Conservation (phyloP, 2,888 invertebrate species). For the Agriopis marginaria region DNA sequence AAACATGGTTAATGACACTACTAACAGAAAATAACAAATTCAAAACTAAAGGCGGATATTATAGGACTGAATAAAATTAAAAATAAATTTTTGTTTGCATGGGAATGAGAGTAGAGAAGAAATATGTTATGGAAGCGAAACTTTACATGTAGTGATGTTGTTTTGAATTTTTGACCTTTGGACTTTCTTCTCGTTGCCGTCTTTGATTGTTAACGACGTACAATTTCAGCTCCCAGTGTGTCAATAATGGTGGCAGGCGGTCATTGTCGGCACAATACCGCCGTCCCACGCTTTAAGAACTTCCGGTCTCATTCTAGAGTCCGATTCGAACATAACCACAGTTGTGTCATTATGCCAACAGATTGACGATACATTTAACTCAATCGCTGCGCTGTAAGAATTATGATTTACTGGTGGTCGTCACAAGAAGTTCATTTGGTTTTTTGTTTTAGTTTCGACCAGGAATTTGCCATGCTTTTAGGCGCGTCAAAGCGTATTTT, state of each 20-base stretch:
- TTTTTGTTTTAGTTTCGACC: no score
- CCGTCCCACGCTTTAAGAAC: conserved; percentile 15
- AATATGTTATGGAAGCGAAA: no score
- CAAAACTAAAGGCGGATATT: no score
- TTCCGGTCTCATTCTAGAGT: conserved; percentile 26
- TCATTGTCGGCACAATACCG: conserved; percentile 21
- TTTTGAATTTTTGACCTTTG: neutral
- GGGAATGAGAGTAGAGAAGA: no score
- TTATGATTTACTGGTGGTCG: neutral
- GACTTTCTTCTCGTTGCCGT: neutral
- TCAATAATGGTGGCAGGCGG: conserved; percentile 15
- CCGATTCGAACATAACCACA: conserved; percentile 5
- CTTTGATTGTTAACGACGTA: conserved; percentile 1
- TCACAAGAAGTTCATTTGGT: neutral
- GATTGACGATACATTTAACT: conserved; percentile 22
- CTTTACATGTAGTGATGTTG: no score
- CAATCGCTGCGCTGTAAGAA: neutral
- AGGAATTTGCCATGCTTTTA: no score
- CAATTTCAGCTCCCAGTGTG: conserved; percentile 13
- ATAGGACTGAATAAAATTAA: no score
- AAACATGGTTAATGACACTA: no score
- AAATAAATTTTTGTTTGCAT: no score
- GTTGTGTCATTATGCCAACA: conserved; percentile 16
- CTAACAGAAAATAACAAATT: no score
- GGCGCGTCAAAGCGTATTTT: no score